These are phyloP conservation scores for Nannoperca australis DNA, from an alignment of 2,797 vertebrate species.

Conservation along the genomic window DNA sequence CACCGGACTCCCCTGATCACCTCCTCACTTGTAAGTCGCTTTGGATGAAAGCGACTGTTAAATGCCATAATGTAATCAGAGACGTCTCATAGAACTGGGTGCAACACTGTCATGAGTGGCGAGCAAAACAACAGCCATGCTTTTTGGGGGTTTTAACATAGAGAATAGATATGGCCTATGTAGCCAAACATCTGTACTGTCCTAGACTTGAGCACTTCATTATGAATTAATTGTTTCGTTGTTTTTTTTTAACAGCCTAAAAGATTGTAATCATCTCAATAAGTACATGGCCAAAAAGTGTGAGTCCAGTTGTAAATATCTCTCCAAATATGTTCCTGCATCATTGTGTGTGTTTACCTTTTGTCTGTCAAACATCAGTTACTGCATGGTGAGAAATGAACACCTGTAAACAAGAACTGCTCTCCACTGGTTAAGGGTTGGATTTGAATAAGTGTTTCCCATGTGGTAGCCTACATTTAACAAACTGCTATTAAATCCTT, in stretches of 20 bases:
- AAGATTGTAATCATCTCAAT: constrained; percentile 64
- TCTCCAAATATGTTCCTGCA: constrained; percentile 44
- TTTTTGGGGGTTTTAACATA: constrained; percentile 17
- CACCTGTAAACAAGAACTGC: constrained; percentile 65
- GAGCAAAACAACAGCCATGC: constrained; percentile 1
- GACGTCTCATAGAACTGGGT: constrained; percentile 22
- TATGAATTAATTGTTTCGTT: constrained; percentile 34
- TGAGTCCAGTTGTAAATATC: constrained; percentile 59
- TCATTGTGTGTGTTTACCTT: constrained; percentile 47
- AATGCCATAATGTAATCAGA: too few species aligned
- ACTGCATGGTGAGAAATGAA: constrained; percentile 53
- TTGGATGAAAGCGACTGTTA: too few species aligned
- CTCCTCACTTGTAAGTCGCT: too few species aligned
- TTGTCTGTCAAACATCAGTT: constrained; percentile 63
- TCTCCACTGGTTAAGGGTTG: constrained; percentile 26
- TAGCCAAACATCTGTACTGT: constrained; percentile 27
- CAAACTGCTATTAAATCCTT: constrained; percentile 4
- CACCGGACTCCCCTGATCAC: too few species aligned
- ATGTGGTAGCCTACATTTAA: constrained; percentile 1
- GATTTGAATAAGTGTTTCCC: neutral
- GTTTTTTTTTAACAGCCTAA: constrained; percentile 33
- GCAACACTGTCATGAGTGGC: constrained; percentile 2
- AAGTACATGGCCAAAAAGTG: constrained; percentile 42
- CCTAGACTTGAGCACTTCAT: constrained; percentile 29
- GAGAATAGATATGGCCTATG: constrained; percentile 27